A percentile compares a stretch with the other conserved stretches of the same genome.
Conservation (phyloP, 1,140 invertebrate genomes). For the Penaeus indicus region DNA sequence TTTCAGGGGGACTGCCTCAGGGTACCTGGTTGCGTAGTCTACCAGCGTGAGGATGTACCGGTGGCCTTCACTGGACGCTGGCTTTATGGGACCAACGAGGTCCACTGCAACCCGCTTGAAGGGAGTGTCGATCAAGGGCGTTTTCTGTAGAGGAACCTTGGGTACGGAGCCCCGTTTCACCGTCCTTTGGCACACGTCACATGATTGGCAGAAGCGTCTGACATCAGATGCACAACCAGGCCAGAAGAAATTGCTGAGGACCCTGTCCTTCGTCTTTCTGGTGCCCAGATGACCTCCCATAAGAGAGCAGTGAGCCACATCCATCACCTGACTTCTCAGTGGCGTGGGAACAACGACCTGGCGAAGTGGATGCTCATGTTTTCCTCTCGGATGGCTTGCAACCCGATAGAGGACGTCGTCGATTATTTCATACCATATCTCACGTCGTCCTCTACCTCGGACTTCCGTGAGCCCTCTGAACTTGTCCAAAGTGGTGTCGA, state of each 20-base stretch:
- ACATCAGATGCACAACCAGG: constrained; percentile 3
- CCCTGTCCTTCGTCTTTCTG: constrained; percentile 11
- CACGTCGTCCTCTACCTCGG: neutral
- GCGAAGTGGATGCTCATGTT: neutral
- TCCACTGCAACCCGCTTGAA: neutral
- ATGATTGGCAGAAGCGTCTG: neutral
- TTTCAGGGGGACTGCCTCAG: constrained; percentile 12
- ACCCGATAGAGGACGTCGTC: no score
- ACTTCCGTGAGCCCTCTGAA: neutral
- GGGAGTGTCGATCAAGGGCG: constrained; percentile 2
- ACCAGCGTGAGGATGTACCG: constrained; percentile 17
- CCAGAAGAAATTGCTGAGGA: constrained; percentile 16
- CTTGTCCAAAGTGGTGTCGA: no score
- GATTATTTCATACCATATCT: no score
- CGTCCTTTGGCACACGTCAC: constrained; percentile 24
- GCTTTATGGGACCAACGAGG: constrained; percentile 5
- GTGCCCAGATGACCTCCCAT: constrained; percentile 17
- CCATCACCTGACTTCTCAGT: neutral
- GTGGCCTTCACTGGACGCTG: neutral
- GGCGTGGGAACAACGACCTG: neutral
- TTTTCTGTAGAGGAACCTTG: constrained; percentile 1
- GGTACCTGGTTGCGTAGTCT: constrained; percentile 18
- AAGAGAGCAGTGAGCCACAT: constrained; percentile 19
- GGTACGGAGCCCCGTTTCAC: neutral
- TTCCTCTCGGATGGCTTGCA: no score